Percentiles rank a stretch among this genome's conserved stretches.
Evolutionary conservation across 2,797 vertebrate species (phyloP).

Genomic region (Melanotaenia pygmaea): DNA sequence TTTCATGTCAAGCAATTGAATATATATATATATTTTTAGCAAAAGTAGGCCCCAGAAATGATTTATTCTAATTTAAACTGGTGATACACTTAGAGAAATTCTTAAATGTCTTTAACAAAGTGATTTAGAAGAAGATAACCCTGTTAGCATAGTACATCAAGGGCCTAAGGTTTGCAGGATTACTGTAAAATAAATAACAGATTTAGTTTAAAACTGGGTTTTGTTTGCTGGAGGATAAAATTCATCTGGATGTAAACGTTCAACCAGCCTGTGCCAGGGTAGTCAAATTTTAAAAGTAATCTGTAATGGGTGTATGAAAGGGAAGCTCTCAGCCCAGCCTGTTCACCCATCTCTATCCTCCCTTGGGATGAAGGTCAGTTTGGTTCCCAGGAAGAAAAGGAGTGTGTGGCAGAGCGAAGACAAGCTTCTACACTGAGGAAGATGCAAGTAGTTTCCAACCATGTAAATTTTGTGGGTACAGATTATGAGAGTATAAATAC

Average conservation of each 20-base stretch:
- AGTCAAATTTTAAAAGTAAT: constrained; percentile 27
- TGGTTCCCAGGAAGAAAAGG: constrained; percentile 71
- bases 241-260: background rate
- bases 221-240: background rate
- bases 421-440: constrained; percentile 24
- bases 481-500: background rate
- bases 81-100: constrained; percentile 26
- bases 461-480: background rate
- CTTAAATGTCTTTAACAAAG: constrained; percentile 11
- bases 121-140: constrained; percentile 6
- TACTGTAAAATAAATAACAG: background rate
- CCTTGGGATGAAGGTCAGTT: constrained; percentile 61
- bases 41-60: constrained; percentile 40
- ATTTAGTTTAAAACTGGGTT: background rate
- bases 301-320: constrained; percentile 20
- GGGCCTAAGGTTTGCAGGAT: background rate
- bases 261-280: background rate
- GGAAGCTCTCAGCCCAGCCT: constrained; percentile 27
- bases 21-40: too few relatives aligned
- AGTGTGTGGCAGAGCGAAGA: constrained; percentile 30
- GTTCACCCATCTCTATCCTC: constrained; percentile 58
- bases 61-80: constrained; percentile 37
- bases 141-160: background rate
- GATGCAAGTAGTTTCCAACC: constrained; percentile 18
- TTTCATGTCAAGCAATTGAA: too few relatives aligned